A percentile compares a stretch with the other conserved stretches of the same genome.
phyloP scores from a whole-genome alignment of 1,140 invertebrate genomes.

The Zaprionus ghesquierei region DNA sequence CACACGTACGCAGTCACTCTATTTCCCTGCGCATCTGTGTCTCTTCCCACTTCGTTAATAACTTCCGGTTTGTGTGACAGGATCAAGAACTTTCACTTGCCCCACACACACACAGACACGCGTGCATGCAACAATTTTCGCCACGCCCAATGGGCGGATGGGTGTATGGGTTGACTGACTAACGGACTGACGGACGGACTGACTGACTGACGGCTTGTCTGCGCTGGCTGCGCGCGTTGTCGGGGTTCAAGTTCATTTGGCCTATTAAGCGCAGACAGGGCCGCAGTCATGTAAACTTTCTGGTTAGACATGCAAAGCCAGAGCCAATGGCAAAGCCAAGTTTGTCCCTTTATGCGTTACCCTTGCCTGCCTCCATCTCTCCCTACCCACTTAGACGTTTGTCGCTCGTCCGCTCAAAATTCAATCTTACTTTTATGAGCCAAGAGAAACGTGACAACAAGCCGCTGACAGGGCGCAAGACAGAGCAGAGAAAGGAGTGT shows the following conservation, averaged over 20 bases:
- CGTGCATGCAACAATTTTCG: conserved; percentile 58
- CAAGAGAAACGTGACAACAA: conserved; percentile 76
- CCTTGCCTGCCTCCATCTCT: neutral
- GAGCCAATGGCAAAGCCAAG: conserved; percentile 7
- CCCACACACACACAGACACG: conserved; percentile 11
- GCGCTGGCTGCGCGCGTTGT: neutral
- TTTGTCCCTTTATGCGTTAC: neutral
- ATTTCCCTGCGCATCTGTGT: neutral
- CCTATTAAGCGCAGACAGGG: conserved; percentile 63
- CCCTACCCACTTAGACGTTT: conserved; percentile 25
- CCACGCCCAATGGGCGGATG: neutral
- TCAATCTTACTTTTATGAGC: conserved; percentile 78
- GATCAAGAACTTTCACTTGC: conserved; percentile 52
- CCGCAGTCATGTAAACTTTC: conserved; percentile 43
- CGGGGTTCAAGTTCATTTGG: conserved; percentile 70
- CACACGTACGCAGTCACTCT: neutral
- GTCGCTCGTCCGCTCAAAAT: conserved; percentile 65
- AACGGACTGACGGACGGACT: neutral
- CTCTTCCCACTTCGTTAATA: conserved; percentile 53
- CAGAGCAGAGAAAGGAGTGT: neutral
- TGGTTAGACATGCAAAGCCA: conserved; percentile 54
- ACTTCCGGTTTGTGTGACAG: conserved; percentile 57
- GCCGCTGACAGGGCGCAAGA: conserved; percentile 50
- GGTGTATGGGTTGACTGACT: conserved; percentile 1
- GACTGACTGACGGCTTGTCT: conserved; percentile 25